Evolutionary conservation across 2,888 invertebrate species (phyloP), one percentile per base, ranked within the genome.

Genomic region (Thereva nobilitata): DNA sequence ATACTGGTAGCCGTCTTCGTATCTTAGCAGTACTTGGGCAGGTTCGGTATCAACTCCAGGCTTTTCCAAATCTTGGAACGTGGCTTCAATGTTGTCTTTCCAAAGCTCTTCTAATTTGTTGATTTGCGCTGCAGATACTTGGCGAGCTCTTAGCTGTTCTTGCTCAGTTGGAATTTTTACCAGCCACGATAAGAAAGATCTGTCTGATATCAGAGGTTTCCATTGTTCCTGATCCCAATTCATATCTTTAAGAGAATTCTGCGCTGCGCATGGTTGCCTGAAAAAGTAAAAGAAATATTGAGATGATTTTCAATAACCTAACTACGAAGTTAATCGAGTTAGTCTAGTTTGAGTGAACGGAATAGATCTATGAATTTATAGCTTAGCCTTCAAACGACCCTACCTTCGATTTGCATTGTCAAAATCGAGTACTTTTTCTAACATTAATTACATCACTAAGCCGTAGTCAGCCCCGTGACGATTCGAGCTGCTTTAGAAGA

Each of bases 141-240:
- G 98, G 1, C 98, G 87, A 0, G 97, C 96, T 72, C 98, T 85
- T 75, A 95, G 83, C 81, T 97, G 97, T 76, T 99, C 98, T 75
- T 97, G 92, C 77, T 98, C 97, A 0, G 92, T 91, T 10, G 99
- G 99, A n/a, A 96, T 91, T 80, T 96, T 96, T 1, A 97, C 97
- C 63, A 99, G 83, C 99, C 99, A 99, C 0, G 95, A 89, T 52
- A 99, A 83, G 78, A 99, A 96, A 73, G 94, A 93, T 8, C 97
- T 91, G 82, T 98, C 98, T 72, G 93, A 90, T 78, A 99, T 99
- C 71, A 99, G 83, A 0, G 98, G 97, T 80, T 97, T 97, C 98
- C 98, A 98, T 77, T 97, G 95, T 72, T 95, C 95, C 78, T 97
- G 97, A 82, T 98, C 97, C 94, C 98, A 99, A 80, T 97, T 98